These are phyloP conservation scores for Pelagia noctiluca DNA, from an alignment of 30 jellyfish, hydroid and myxozoan genomes.

Conservation along the genomic window DNA sequence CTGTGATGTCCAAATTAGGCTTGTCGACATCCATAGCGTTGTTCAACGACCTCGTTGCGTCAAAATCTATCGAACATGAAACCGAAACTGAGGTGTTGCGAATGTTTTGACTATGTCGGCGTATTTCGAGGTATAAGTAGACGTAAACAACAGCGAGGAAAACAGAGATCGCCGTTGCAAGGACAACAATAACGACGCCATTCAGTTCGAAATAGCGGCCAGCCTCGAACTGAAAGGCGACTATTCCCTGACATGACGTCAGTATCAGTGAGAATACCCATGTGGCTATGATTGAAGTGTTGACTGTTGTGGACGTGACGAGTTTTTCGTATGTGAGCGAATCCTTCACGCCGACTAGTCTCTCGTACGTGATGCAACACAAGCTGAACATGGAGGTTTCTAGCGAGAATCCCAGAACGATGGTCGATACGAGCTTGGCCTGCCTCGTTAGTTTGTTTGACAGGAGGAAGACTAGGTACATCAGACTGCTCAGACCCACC, in stretches of 20 bases:
- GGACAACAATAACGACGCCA: conserved; percentile 45
- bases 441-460: background rate
- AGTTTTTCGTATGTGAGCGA: conserved; percentile 61
- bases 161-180: conserved; percentile 50
- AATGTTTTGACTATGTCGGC: conserved; percentile 66
- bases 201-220: conserved; percentile 56
- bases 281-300: conserved; percentile 37
- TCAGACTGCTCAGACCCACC: conserved; percentile 66
- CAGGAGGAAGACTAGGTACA: conserved; percentile 34
- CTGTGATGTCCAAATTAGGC: conserved; percentile 15
- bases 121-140: conserved; percentile 64
- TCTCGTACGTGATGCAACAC: conserved; percentile 68
- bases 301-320: conserved; percentile 50
- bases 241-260: conserved; percentile 42
- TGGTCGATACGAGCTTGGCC: conserved; percentile 54
- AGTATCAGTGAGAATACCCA: conserved; percentile 51
- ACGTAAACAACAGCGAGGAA: conserved; percentile 61
- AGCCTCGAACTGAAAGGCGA: conserved; percentile 50
- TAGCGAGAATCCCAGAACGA: conserved; percentile 57
- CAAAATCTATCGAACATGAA: conserved; percentile 33
- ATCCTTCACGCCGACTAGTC: conserved; percentile 58
- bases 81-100: conserved; percentile 52
- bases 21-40: conserved; percentile 34
- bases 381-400: conserved; percentile 76
- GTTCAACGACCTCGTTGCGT: conserved; percentile 39